These are phyloP conservation scores for Bactericera cockerelli DNA, from an alignment of 1,140 invertebrate species.

Conservation along the genomic window DNA sequence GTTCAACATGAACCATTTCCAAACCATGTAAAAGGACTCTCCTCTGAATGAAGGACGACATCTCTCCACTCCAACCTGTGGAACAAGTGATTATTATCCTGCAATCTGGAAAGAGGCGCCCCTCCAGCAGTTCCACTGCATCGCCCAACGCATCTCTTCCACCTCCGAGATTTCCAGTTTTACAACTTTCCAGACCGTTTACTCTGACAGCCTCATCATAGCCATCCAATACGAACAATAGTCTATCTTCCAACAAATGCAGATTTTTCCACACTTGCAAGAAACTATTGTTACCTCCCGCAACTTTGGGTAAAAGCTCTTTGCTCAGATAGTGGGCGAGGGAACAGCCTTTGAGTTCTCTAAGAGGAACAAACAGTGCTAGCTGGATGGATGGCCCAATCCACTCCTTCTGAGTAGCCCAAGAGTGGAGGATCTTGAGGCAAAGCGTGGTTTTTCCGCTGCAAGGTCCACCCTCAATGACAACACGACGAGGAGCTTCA, in stretches of 20 bases:
- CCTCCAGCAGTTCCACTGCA: conserved; percentile 35
- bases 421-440: conserved; percentile 35
- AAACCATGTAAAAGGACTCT: conserved; percentile 34
- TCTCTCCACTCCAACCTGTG: conserved; percentile 25
- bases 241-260: conserved; percentile 33
- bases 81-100: conserved; percentile 36
- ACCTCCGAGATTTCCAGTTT: conserved; percentile 17
- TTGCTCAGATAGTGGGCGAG: conserved; percentile 32
- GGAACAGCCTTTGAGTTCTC: conserved; percentile 32
- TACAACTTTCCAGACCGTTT: conserved; percentile 16
- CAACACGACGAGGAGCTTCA: conserved; percentile 32
- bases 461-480: conserved; percentile 36
- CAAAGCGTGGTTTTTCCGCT: conserved; percentile 36
- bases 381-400: conserved; percentile 27
- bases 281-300: conserved; percentile 26
- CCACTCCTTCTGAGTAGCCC: conserved; percentile 34
- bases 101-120: conserved; percentile 36
- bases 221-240: conserved; percentile 38
- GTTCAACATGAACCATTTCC: conserved; percentile 36
- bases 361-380: conserved; percentile 35
- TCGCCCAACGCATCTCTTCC: conserved; percentile 32
- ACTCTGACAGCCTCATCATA: conserved; percentile 32
- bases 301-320: conserved; percentile 32
- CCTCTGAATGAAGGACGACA: conserved; percentile 29
- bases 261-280: conserved; percentile 30